A percentile compares a stretch with the other conserved stretches of the same genome.
Evolutionary conservation across 2,888 invertebrate species (phyloP).

Genomic region (Drosophila anceps): DNA sequence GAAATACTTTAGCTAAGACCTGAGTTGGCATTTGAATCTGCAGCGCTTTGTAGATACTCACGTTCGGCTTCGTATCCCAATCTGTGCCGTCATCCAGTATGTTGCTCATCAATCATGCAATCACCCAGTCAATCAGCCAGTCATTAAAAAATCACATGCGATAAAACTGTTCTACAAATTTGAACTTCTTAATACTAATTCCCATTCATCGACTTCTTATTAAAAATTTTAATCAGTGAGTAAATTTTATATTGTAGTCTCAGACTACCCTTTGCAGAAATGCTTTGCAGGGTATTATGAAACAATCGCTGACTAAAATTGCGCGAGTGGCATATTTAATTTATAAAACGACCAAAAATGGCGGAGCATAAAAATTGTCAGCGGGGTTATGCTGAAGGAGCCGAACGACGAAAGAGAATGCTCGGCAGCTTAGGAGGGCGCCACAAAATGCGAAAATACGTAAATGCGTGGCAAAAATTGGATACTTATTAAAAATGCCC

Average conservation of each 20-base stretch:
- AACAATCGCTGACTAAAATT: constrained; percentile 57
- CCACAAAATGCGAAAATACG: constrained; percentile 42
- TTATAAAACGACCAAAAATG: constrained; percentile 70
- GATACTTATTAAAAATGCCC: constrained; percentile 80
- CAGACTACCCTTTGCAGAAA: background rate
- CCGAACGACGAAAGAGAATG: background rate
- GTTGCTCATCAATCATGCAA: background rate
- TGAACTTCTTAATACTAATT: no score
- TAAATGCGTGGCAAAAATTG: constrained; percentile 63
- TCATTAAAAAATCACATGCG: no score
- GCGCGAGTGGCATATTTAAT: constrained; percentile 70
- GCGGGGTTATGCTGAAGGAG: constrained; percentile 15
- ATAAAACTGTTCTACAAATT: no score
- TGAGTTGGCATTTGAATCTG: background rate
- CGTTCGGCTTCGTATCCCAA: no score
- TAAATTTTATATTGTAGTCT: rapidly evolving
- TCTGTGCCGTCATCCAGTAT: no score
- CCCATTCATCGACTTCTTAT: background rate
- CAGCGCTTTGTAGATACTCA: no score
- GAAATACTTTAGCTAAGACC: background rate
- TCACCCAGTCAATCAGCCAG: background rate
- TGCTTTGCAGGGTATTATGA: constrained; percentile 20
- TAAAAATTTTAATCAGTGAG: background rate
- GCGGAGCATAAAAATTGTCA: constrained; percentile 54
- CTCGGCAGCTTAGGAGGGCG: constrained; percentile 25